Conservation (phyloP, 2,113 vertebrate species). For the Lepus americanus region DNA sequence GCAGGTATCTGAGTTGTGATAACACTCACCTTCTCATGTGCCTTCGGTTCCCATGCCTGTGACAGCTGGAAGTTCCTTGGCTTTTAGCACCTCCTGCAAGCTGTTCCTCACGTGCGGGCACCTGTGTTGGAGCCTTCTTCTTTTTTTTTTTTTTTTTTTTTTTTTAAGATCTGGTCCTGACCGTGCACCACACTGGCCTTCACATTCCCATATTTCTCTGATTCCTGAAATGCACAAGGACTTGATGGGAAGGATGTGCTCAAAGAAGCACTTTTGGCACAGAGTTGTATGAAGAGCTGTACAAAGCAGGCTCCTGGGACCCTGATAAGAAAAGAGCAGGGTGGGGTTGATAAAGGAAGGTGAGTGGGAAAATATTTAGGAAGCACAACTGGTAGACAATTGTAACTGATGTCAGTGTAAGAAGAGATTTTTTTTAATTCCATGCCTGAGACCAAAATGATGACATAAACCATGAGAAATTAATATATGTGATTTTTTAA, state of each 20-base stretch:
- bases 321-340: rapidly evolving
- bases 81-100: neutral
- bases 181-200: neutral
- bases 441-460: neutral
- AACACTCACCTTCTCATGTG: neutral
- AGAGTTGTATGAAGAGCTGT: neutral
- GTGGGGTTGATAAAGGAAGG: too few species aligned
- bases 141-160: neutral
- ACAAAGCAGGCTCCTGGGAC: neutral
- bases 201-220: neutral
- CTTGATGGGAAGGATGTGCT: rapidly evolving
- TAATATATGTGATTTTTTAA: neutral
- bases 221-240: neutral
- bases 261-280: neutral
- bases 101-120: too few species aligned
- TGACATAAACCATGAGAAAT: neutral
- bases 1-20: neutral
- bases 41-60: too few species aligned
- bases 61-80: neutral
- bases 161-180: neutral
- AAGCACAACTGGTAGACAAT: neutral
- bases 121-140: neutral
- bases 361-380: neutral
- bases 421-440: neutral
- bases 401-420: too few species aligned